phyloP scores from a whole-genome alignment of 2,797 vertebrate genomes.

The Chelon labrosus region DNA sequence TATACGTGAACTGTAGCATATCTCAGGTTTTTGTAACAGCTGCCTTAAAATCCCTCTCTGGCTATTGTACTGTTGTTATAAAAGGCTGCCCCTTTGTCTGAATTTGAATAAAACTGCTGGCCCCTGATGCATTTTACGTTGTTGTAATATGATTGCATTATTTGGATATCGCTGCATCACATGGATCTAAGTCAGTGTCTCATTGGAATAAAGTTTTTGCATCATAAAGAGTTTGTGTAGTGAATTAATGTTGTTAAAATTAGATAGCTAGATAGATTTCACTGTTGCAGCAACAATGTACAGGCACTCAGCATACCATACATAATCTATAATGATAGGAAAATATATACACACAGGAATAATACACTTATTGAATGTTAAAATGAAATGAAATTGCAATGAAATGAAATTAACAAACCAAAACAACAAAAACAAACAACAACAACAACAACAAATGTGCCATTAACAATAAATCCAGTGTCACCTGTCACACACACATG shows the following conservation, averaged over 20 bases:
- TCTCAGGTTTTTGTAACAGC: constrained; percentile 8
- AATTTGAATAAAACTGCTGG: constrained; percentile 1
- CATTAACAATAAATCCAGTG: too few relatives aligned
- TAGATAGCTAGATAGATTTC: too few relatives aligned
- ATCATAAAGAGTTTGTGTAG: background rate
- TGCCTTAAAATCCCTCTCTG: background rate
- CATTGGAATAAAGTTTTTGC: constrained; percentile 13
- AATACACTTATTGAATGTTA: too few relatives aligned
- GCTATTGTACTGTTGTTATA: background rate
- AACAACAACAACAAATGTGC: too few relatives aligned
- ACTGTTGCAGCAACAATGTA: too few relatives aligned
- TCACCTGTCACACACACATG: too few relatives aligned
- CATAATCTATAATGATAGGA: too few relatives aligned
- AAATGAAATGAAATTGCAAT: too few relatives aligned
- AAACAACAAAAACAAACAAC: too few relatives aligned
- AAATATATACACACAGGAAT: too few relatives aligned
- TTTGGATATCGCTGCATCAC: background rate
- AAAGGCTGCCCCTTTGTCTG: constrained; percentile 8
- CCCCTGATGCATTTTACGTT: background rate
- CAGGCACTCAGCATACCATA: too few relatives aligned
- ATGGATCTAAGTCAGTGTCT: background rate
- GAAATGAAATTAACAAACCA: too few relatives aligned
- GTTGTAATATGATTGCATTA: background rate
- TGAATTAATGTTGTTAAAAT: background rate
- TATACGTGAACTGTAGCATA: background rate